Conservation (phyloP, 30 jellyfish, hydroid and myxozoan genomes). For the Pseudorhiza aurosa region DNA sequence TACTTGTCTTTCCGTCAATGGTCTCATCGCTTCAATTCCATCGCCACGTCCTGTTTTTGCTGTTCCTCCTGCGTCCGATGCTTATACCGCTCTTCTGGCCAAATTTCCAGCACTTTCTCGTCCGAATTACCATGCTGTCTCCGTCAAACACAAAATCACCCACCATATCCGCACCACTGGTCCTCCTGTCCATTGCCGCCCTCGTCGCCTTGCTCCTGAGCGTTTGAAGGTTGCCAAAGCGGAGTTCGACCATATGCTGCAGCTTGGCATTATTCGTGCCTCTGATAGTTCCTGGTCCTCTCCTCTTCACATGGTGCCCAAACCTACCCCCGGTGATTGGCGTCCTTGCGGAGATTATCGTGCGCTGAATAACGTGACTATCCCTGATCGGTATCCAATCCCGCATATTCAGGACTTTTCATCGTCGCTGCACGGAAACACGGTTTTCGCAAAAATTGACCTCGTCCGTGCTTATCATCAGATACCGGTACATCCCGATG, state of each 20-base stretch:
- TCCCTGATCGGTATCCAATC: slow-evolving; percentile 62
- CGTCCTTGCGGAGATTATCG: slow-evolving; percentile 69
- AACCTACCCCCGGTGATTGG: slow-evolving; percentile 60
- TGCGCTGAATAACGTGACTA: slow-evolving; percentile 21
- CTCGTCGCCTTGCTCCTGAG: slow-evolving; percentile 67
- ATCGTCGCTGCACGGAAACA: slow-evolving; percentile 35
- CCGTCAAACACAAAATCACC: slow-evolving; percentile 42
- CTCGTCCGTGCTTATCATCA: slow-evolving; percentile 59
- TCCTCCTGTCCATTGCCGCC: slow-evolving; percentile 43
- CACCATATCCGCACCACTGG: slow-evolving; percentile 69
- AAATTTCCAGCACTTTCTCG: not conserved
- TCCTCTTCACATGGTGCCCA: slow-evolving; percentile 66
- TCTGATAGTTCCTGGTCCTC: slow-evolving; percentile 51
- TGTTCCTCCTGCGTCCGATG: too few relatives aligned
- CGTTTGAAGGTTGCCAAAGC: slow-evolving; percentile 39
- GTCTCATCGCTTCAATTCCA: too few relatives aligned
- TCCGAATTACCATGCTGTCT: slow-evolving; percentile 22
- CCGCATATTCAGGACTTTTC: slow-evolving; percentile 63
- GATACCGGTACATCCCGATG: slow-evolving; percentile 25
- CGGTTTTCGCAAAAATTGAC: slow-evolving; percentile 50
- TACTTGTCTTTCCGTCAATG: too few relatives aligned
- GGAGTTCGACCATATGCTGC: slow-evolving; percentile 61
- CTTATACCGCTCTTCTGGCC: too few relatives aligned
- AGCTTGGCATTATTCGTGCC: slow-evolving; percentile 67
- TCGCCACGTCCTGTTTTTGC: too few relatives aligned